Conservation (phyloP, 1,140 invertebrate genomes). For the Ridgeia piscesae region DNA sequence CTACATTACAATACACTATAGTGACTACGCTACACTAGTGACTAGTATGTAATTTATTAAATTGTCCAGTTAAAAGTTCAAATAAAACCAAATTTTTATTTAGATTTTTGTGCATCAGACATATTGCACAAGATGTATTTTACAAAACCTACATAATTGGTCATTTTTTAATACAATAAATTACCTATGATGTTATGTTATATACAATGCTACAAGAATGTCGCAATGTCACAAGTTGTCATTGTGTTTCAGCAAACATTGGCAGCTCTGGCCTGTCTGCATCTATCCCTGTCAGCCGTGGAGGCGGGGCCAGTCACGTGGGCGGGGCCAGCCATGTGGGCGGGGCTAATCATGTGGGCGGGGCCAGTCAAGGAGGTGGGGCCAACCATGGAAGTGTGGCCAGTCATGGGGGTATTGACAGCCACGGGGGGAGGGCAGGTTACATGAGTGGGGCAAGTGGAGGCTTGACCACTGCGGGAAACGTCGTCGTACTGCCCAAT, state of each 20-base stretch:
- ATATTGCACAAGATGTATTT: too few species aligned
- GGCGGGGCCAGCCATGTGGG: not conserved
- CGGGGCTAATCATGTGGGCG: not conserved
- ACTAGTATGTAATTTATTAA: too few species aligned
- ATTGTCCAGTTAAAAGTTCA: too few species aligned
- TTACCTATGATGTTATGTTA: too few species aligned
- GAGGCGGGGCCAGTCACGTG: not conserved
- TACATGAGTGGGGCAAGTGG: not conserved
- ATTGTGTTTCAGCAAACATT: not conserved
- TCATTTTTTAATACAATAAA: too few species aligned
- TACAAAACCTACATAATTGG: too few species aligned
- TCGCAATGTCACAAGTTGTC: not conserved
- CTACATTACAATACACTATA: too few species aligned
- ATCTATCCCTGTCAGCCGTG: conserved; percentile 38
- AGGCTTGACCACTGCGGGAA: conserved; percentile 33
- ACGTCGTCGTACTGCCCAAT: conserved; percentile 53
- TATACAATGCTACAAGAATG: too few species aligned
- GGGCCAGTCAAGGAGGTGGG: not conserved
- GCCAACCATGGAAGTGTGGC: not conserved
- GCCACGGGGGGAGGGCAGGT: not conserved
- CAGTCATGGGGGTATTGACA: not conserved
- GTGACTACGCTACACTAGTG: too few species aligned
- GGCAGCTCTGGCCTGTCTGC: conserved; percentile 28
- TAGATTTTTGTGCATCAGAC: too few species aligned
- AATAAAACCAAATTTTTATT: too few species aligned